phyloP scores from a whole-genome alignment of 1,140 invertebrate species.

The Monochamus saltuarius region DNA sequence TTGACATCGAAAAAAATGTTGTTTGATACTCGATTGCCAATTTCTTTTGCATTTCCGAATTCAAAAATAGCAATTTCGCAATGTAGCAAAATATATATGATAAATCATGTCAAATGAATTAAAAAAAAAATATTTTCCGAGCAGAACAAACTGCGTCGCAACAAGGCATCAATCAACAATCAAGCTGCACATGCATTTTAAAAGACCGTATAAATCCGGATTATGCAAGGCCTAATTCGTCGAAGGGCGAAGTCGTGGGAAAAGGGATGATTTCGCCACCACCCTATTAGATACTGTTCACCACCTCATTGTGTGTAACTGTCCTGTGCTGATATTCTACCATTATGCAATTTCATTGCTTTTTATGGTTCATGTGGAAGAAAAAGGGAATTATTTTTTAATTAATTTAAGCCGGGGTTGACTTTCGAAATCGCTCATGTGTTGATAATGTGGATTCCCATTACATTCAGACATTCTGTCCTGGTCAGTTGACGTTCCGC shows the following conservation, averaged over 20 bases:
- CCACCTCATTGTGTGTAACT: slow-evolving; percentile 14
- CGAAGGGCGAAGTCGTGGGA: slow-evolving; percentile 21
- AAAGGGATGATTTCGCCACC: slow-evolving; percentile 17
- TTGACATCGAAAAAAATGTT: too few species aligned
- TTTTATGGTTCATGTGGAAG: slow-evolving; percentile 9
- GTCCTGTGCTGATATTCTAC: slow-evolving; percentile 9
- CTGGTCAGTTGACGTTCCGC: too few species aligned
- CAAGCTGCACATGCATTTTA: slow-evolving; percentile 18
- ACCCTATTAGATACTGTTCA: slow-evolving; percentile 12
- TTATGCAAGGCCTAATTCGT: slow-evolving; percentile 23
- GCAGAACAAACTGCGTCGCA: not conserved
- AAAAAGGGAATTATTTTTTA: slow-evolving; percentile 15
- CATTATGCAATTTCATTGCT: slow-evolving; percentile 12
- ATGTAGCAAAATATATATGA: too few species aligned
- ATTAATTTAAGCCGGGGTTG: slow-evolving; percentile 17
- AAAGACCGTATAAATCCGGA: slow-evolving; percentile 22
- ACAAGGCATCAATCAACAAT: slow-evolving; percentile 18
- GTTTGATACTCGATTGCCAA: too few species aligned
- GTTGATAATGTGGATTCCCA: too few species aligned
- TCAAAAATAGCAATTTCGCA: too few species aligned
- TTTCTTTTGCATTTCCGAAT: too few species aligned
- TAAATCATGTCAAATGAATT: too few species aligned
- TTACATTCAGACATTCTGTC: too few species aligned
- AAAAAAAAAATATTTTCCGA: too few species aligned
- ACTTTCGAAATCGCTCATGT: slow-evolving; percentile 8